Evolutionary conservation across 2,797 vertebrate genomes (phyloP), one percentile per base, ranked within the genome.

Genomic region (Darevskia nairensis): DNA sequence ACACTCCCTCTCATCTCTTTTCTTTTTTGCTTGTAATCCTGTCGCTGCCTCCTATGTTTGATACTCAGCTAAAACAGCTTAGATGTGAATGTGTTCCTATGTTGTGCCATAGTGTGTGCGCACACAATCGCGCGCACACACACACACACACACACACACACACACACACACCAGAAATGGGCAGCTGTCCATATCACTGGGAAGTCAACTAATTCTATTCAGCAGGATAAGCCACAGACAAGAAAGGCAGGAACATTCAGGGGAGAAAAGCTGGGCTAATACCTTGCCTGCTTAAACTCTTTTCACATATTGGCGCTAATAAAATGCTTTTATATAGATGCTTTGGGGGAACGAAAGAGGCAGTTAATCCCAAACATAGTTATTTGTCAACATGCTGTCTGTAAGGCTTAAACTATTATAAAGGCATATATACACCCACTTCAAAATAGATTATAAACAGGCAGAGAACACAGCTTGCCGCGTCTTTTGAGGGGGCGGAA

Each of bases 181-280:
- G 19, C 88, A 75, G 66, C 76, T 88, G 79, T 61, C n/a, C 89
- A 75, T 92, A 94, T 96, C 96, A 95, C 91, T 86, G 90, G 90
- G 79, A 94, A 97, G 96, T 91, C 83, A 79, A 90, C 80, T 97
- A 97, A 97, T 96, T 91, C 96, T 88, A 80, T 91, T 96, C 88
- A 95, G 80, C 39, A 55, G 88, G 96, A 93, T 96, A 96, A 96
- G 93, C 94, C 89, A 87, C 50, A 90, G 82, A 89, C 69, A 91
- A 72, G 32, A 84, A 76, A 84, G 4, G 55, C 61, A n/a, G 84
- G 21, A 46, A 35, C 46, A 27, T 84, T 39, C 44, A 55, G 66
- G 83, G 88, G 4, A 86, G 91, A 77, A 90, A 84, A 78, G 39
- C 89, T 46, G 92, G 91, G 89, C 95, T 92, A 89, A 83, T 86